These are phyloP conservation scores for Notodonta dromedarius DNA, from an alignment of 2,888 invertebrate genomes.

Conservation along the genomic window DNA sequence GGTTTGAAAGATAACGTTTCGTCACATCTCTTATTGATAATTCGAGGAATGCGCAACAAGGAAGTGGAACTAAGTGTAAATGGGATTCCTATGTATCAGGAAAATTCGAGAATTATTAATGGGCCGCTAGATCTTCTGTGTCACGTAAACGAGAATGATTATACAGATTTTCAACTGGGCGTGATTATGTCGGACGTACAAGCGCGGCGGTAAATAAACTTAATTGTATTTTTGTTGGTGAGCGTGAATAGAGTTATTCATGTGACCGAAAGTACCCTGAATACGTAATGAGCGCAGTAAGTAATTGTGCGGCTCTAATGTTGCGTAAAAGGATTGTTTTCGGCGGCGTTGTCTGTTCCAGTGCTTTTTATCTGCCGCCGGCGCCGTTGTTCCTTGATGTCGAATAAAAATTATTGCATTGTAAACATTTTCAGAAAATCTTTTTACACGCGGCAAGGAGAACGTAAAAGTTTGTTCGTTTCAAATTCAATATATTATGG, in stretches of 20 bases:
- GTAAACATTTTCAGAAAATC: slow-evolving; percentile 79
- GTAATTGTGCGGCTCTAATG: slow-evolving; percentile 22
- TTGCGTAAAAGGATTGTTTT: slow-evolving; percentile 25
- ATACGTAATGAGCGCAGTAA: slow-evolving; percentile 26
- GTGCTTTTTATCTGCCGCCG: slow-evolving; percentile 25
- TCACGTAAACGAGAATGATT: slow-evolving; percentile 11
- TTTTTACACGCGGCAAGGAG: slow-evolving; percentile 75
- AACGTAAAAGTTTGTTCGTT: slow-evolving; percentile 83
- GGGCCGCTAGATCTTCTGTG: slow-evolving; percentile 23
- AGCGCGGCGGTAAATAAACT: background rate
- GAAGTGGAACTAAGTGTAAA: slow-evolving; percentile 51
- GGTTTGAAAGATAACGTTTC: slow-evolving; percentile 58
- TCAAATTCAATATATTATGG: slow-evolving; percentile 84
- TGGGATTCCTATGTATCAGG: slow-evolving; percentile 48
- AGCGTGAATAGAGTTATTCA: slow-evolving; percentile 14
- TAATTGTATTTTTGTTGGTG: slow-evolving; percentile 15
- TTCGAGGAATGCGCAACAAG: slow-evolving; percentile 49
- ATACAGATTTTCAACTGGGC: slow-evolving; percentile 1
- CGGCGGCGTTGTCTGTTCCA: slow-evolving; percentile 12
- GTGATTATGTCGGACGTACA: background rate
- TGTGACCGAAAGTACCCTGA: slow-evolving; percentile 10
- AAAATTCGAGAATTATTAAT: slow-evolving; percentile 45
- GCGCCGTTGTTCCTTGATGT: slow-evolving; percentile 50
- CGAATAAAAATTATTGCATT: slow-evolving; percentile 74
- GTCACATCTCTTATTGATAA: slow-evolving; percentile 52